Evolutionary conservation across 2,113 vertebrate species (phyloP), one percentile per base, ranked within the genome.

Genomic region (Indicator indicator): DNA sequence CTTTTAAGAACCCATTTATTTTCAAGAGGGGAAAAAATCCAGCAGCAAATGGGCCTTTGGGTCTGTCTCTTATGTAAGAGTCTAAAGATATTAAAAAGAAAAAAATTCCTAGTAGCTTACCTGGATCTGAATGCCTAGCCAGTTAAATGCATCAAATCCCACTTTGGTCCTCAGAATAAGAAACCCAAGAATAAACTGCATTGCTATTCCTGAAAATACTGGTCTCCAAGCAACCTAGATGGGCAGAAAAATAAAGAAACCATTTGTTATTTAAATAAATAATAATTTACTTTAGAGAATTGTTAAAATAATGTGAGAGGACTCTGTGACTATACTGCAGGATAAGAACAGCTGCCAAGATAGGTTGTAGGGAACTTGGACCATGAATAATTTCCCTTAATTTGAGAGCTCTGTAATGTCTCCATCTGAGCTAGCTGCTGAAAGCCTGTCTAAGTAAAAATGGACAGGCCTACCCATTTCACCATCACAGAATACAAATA

Each of bases 141-240:
- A 98, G 16, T 97, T 95, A 58, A 99, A 97, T 24, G 95, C 89
- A 54, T 79, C 77, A 85, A 97, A 98, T n/a, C 98, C 99, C 74
- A 95, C 89, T 42, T 96, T 87, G 7, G 98, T 99, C 86, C 98
- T 98, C 82, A 99, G 93, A 79, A 98, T 98, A 72, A 99, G 58
- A 84, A 99, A 64, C 20, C 98, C 98, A 86, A 99, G 96, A 80
- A 98, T n/a, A 97, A 98, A 99, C 93, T 99, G 98, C 32, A 99
- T 83, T 67, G 94, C 98, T 62, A 98, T 90, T 64, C 98, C 98
- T 96, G 97, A 98, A 58, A 98, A 84, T 65, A 99, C 96, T 71
- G 98, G 97, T 88, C 97, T 98, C 98, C 98, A 98, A 70, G 93
- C 91, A 95, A 99, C 97, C 99, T 99, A 94, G 30, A 23, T 7